Evolutionary conservation across 2,113 vertebrate species (phyloP), one percentile per base, ranked within the genome.

Genomic region (Philantomba maxwellii): DNA sequence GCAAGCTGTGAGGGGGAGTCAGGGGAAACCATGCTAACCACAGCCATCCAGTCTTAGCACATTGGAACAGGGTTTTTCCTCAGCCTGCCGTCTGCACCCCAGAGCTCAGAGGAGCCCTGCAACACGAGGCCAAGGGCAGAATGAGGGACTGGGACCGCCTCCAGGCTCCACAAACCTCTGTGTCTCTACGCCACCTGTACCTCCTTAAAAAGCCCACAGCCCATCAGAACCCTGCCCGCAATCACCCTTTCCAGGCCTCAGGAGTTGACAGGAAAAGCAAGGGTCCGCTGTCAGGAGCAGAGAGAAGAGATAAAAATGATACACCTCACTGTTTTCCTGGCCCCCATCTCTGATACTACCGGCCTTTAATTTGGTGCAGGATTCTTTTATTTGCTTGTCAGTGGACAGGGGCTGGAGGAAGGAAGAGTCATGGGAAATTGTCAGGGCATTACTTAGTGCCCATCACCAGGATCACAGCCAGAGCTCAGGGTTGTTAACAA

Each of bases 1-100:
- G 99, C 98, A 98, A 97, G 98, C 99, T 98, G 98, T 96, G 98
- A 98, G 96, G 95, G 98, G 98, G 98, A 98, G 98, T 93, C 98
- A 98, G 97, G 98, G 98, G 98, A 98, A 98, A 98, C 97, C 98
- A 97, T 98, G 98, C 97, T 98, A 98, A 98, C 98, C 98, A 97
- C 98, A 98, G 98, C 97, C 98, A 93, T 97, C 97, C 97, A 66
- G 96, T 97, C 98, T 97, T 95, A 97, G 96, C 97, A 92, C 98
- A 95, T 98, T 98, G 86, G 98, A 97, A 98, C 94, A 39, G 97
- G 86, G 95, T 84, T 93, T 98, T 98, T 98, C 97, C 97, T 95
- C 94, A 26, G 96, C 97, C 98, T 97, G 97, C 97, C 91, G 45
- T 91, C 97, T 98, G 98, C 83, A 39, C 80, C 21, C 6, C 23